Conservation (phyloP, 2,797 vertebrate species). For the Chelonia mydas region DNA sequence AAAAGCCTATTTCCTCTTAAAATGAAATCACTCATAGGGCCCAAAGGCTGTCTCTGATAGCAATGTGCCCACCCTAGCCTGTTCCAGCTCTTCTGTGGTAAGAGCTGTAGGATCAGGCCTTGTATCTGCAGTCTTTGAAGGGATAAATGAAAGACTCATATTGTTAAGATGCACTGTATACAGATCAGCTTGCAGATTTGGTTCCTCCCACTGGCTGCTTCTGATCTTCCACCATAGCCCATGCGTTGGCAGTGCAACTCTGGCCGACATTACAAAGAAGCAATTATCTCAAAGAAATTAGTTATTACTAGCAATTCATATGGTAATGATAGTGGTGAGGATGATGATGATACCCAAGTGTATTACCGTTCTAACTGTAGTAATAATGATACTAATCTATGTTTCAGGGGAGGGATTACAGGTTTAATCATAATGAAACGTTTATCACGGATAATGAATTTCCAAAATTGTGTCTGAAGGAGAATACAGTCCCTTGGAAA, state of each 20-base stretch:
- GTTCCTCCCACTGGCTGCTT: conserved; percentile 39
- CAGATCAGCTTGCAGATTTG: neutral
- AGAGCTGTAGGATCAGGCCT: conserved; percentile 23
- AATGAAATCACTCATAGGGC: neutral
- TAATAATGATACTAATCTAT: conserved; percentile 70
- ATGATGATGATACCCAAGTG: conserved; percentile 63
- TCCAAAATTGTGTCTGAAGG: conserved; percentile 9
- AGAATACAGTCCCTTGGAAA: conserved; percentile 39
- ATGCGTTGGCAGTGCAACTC: conserved; percentile 46
- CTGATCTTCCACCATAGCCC: conserved; percentile 47
- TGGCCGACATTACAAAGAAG: conserved; percentile 66
- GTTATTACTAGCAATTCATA: conserved; percentile 77
- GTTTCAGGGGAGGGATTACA: conserved; percentile 62
- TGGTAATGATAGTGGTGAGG: conserved; percentile 70
- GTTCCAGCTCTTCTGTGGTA: neutral
- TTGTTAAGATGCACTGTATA: neutral
- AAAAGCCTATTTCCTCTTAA: neutral
- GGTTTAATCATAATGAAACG: conserved; percentile 74
- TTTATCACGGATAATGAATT: conserved; percentile 73
- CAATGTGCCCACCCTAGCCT: neutral
- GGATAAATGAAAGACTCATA: conserved; percentile 26
- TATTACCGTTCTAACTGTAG: conserved; percentile 40
- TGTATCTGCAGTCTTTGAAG: conserved; percentile 10
- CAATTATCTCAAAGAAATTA: conserved; percentile 72
- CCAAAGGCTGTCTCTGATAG: neutral